Conservation (phyloP, 2,113 vertebrate genomes). For the Microcebus jonahi region DNA sequence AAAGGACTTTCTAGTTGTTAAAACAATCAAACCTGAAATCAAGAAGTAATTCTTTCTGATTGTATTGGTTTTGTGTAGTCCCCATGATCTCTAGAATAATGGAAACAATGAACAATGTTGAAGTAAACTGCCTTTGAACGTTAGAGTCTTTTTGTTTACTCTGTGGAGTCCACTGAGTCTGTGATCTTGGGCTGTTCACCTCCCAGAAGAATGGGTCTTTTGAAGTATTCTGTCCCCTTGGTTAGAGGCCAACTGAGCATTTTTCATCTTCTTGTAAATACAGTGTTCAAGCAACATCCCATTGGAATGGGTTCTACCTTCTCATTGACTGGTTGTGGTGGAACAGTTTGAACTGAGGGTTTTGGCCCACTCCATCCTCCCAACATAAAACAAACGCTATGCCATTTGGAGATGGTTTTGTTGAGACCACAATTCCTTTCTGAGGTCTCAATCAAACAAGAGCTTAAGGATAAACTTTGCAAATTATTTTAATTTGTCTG, state of each 20-base stretch:
- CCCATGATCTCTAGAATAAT: conserved; percentile 44
- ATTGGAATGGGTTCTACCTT: conserved; percentile 27
- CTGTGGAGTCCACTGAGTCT: conserved; percentile 32
- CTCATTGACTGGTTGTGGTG: conserved; percentile 54
- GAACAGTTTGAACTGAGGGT: background rate
- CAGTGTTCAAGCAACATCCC: background rate
- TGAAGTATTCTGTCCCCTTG: conserved; percentile 38
- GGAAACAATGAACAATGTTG: conserved; percentile 56
- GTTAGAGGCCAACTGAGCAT: conserved; percentile 45
- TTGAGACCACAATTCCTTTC: conserved; percentile 58
- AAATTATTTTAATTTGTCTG: conserved; percentile 69
- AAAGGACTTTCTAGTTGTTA: conserved; percentile 36
- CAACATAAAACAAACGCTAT: conserved; percentile 29
- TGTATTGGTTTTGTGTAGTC: conserved; percentile 39
- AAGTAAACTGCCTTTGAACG: conserved; percentile 54
- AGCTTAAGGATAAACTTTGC: conserved; percentile 41
- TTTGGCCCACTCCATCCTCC: conserved; percentile 10
- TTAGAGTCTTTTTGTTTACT: conserved; percentile 65
- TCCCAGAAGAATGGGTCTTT: conserved; percentile 51
- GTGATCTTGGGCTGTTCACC: conserved; percentile 37
- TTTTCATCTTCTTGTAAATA: conserved; percentile 52
- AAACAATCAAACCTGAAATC: conserved; percentile 53
- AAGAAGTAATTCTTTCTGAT: conserved; percentile 51
- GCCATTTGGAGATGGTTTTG: conserved; percentile 62
- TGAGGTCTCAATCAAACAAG: conserved; percentile 54